A percentile compares a stretch with the other conserved stretches of the same genome.
Conservation (phyloP, 2,888 invertebrate genomes). For the Drosophila testacea region DNA sequence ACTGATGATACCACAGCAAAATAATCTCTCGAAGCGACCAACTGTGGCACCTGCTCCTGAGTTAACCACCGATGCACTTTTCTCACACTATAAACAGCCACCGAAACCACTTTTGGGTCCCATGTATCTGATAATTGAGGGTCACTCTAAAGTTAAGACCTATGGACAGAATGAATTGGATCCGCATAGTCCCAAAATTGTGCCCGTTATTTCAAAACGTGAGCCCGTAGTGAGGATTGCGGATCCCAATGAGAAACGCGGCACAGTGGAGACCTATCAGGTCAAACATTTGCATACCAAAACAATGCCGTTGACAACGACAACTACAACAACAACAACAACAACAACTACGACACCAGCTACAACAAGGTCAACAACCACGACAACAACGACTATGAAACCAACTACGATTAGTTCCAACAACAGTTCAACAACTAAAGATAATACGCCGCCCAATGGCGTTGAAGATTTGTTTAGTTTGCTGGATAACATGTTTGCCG, state of each 20-base stretch:
- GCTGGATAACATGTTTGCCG: constrained; percentile 83
- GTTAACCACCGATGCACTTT: constrained; percentile 87
- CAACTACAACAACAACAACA: constrained; percentile 43
- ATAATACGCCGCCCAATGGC: constrained; percentile 43
- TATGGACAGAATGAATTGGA: constrained; percentile 88
- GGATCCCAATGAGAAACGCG: constrained; percentile 82
- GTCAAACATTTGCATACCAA: constrained; percentile 84
- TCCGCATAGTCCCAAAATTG: constrained; percentile 84
- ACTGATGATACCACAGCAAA: constrained; percentile 78
- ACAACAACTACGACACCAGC: constrained; percentile 51
- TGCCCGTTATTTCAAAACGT: constrained; percentile 83
- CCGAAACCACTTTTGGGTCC: constrained; percentile 88
- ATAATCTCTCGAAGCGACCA: constrained; percentile 78
- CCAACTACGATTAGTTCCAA: constrained; percentile 24
- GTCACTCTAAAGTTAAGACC: constrained; percentile 94
- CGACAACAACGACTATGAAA: constrained; percentile 31
- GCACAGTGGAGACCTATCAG: constrained; percentile 82
- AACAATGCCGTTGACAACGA: constrained; percentile 65
- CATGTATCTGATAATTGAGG: constrained; percentile 92
- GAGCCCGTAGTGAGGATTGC: constrained; percentile 82
- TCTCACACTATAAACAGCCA: constrained; percentile 88
- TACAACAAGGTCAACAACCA: constrained; percentile 22
- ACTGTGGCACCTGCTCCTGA: constrained; percentile 83
- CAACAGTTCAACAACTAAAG: constrained; percentile 14
- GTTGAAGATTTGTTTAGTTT: constrained; percentile 83